Evolutionary conservation across 1,140 invertebrate genomes (phyloP), one percentile per base, ranked within the genome.

Genomic region (Sweltsa coloradensis): DNA sequence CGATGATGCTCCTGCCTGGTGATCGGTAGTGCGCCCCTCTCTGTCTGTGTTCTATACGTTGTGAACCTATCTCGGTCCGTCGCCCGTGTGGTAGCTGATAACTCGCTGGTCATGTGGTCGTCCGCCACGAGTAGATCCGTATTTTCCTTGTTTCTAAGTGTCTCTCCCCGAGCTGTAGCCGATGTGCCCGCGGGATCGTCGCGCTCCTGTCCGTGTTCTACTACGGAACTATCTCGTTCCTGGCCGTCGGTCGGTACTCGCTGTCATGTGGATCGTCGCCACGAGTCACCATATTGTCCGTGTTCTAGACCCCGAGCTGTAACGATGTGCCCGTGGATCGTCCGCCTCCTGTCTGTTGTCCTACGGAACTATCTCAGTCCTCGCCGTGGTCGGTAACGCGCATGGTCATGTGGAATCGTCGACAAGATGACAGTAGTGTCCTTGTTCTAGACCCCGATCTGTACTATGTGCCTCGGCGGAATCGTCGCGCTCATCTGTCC

Each of bases 371-470:
- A 89, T 90, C 57, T 88, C 85, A 18, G 67, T 87, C 1, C 59
- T 89, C 31, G 82, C 86, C 1, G 79, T 90, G 4, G 71, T 85
- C 4, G 86, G 87, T 2, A 90, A 90, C 63, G 75, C 74, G 5
- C 65, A n/a, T 89, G 5, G 85, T 90, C 6, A 85, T 90, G 57
- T 83, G 82, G 76, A 79, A n/a, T 89, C 27, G 80, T 89, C 3
- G 73, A 77, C 1, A 79, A 78, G 0, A 79, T n/a, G n/a, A n/a
- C n/a, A n/a, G n/a, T n/a, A n/a, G n/a, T n/a, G n/a, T n/a, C n/a
- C n/a, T n/a, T n/a, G n/a, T n/a, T n/a, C n/a, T n/a, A n/a, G n/a
- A n/a, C n/a, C n/a, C n/a, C n/a, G n/a, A n/a, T n/a, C n/a, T n/a
- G n/a, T n/a, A n/a, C n/a, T n/a, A n/a, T n/a, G n/a, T n/a, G n/a